Conservation (phyloP, 2,113 vertebrate species). For the Ammodytes marinus region DNA sequence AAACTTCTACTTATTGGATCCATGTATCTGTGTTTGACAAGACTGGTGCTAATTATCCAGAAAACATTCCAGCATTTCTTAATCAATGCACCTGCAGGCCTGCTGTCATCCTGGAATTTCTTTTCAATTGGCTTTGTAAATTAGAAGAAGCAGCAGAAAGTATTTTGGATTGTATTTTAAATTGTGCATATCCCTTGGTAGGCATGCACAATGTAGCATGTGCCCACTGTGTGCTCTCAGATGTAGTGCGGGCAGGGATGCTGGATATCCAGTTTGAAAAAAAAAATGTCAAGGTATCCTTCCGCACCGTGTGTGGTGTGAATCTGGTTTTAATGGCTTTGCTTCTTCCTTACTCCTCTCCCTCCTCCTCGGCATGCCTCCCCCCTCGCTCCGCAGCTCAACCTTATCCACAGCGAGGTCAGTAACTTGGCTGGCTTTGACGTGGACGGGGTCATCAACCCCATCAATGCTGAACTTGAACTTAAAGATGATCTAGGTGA, state of each 20-base stretch:
- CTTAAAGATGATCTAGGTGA: conserved; percentile 99
- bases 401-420: conserved; percentile 99
- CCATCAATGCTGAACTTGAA: conserved; percentile 99
- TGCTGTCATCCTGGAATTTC: background rate
- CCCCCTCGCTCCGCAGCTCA: conserved; percentile 90
- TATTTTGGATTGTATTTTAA: background rate
- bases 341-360: conserved; percentile 64
- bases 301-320: conserved; percentile 24
- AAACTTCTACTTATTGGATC: background rate
- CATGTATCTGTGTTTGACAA: background rate
- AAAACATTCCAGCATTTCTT: background rate
- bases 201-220: background rate
- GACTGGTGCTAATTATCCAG: background rate
- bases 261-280: background rate
- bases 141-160: too few species aligned
- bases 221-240: background rate
- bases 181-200: background rate
- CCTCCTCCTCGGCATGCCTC: conserved; percentile 71
- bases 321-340: conserved; percentile 75
- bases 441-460: conserved; percentile 99
- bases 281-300: conserved; percentile 63
- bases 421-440: conserved; percentile 99
- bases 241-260: background rate
- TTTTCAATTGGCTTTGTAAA: background rate
- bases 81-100: conserved; percentile 4